Percentiles rank a stretch among this genome's conserved stretches.
These are phyloP conservation scores for Meloidogyne floridensis DNA, from an alignment of 1,140 invertebrate species.

Conservation along the genomic window DNA sequence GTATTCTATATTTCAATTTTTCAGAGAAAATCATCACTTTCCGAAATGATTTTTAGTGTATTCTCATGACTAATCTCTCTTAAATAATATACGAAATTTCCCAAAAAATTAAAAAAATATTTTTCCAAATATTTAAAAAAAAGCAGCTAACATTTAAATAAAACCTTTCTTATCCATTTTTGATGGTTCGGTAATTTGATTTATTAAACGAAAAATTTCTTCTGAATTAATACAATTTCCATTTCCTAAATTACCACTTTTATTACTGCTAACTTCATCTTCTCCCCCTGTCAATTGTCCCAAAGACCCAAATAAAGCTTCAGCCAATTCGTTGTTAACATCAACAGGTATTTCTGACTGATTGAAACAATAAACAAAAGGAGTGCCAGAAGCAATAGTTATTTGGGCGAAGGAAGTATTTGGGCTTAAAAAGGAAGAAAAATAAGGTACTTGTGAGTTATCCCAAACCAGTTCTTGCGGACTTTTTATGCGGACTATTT, in stretches of 20 bases:
- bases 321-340: slow-evolving; percentile 12
- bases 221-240: not conserved
- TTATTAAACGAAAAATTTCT: not conserved
- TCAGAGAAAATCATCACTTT: too few relatives aligned
- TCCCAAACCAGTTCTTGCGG: too few relatives aligned
- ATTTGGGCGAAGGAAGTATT: slow-evolving; percentile 19
- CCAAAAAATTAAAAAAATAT: too few relatives aligned
- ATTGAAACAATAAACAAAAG: slow-evolving; percentile 29
- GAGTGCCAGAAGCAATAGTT: slow-evolving; percentile 28
- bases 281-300: not conserved
- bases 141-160: not conserved
- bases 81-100: too few relatives aligned
- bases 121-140: too few relatives aligned
- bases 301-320: slow-evolving; percentile 1
- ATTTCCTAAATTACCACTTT: not conserved
- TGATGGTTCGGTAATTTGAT: not conserved
- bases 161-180: slow-evolving; percentile 19
- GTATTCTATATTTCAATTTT: too few relatives aligned
- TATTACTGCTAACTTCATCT: not conserved
- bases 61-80: too few relatives aligned
- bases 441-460: too few relatives aligned
- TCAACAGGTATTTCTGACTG: slow-evolving; percentile 24
- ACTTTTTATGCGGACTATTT: too few relatives aligned
- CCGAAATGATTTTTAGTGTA: too few relatives aligned
- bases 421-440: slow-evolving; percentile 16